A percentile compares a stretch with the other conserved stretches of the same genome.
Conservation (phyloP, 2,113 vertebrate species). For the Paradisaea rubra region DNA sequence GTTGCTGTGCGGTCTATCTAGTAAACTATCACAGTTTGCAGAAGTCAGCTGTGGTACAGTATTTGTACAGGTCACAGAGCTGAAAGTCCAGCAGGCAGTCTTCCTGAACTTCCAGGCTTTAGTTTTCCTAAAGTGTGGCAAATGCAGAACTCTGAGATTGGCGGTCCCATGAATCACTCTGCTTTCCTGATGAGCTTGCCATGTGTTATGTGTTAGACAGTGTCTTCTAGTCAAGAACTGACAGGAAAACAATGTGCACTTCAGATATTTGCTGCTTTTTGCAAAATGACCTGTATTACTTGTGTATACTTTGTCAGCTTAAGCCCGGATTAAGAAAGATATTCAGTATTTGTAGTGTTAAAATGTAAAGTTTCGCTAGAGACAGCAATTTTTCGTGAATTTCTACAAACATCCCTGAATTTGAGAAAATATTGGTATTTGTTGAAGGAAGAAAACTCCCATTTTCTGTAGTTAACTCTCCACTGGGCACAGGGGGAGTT, state of each 20-base stretch:
- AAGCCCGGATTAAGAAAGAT: neutral
- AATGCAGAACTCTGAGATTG: neutral
- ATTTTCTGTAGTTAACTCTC: neutral
- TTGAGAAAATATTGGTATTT: neutral
- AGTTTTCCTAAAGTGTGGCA: neutral
- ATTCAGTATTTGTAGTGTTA: neutral
- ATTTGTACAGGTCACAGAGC: neutral
- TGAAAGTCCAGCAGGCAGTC: neutral
- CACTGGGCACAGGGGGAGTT: neutral
- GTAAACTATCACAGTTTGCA: neutral
- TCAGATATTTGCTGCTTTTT: neutral
- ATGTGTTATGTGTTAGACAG: neutral
- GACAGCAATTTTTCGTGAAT: neutral
- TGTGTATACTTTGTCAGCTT: neutral
- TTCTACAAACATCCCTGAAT: neutral
- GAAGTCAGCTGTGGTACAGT: neutral
- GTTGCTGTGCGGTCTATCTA: neutral
- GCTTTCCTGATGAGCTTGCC: neutral
- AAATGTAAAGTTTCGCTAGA: neutral
- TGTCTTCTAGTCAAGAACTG: neutral
- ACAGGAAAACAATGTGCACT: neutral
- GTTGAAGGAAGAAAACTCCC: neutral
- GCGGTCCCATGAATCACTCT: neutral
- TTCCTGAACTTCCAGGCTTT: neutral
- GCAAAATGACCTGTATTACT: neutral